Conservation (phyloP, 2,797 vertebrate genomes). For the Nyctibius grandis region DNA sequence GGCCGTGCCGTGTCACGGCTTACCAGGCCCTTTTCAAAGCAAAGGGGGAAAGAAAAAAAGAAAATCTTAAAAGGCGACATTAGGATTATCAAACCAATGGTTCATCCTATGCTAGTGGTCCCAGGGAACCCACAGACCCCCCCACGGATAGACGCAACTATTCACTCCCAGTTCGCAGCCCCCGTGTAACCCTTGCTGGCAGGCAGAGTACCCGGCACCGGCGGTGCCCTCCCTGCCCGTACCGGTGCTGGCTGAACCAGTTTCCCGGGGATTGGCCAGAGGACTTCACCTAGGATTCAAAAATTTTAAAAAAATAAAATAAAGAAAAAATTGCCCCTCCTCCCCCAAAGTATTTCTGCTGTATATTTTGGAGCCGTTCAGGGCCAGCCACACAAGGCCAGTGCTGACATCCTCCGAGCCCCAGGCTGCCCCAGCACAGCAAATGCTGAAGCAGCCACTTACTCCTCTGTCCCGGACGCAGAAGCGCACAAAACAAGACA, state of each 20-base stretch:
- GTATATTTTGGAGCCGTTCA: neutral
- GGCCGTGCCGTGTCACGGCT: neutral
- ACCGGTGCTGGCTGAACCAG: neutral
- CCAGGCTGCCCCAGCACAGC: neutral
- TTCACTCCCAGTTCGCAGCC: neutral
- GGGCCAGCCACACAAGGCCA: neutral
- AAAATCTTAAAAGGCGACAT: neutral
- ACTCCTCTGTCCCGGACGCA: fast-evolving
- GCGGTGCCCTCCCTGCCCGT: neutral
- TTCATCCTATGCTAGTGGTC: neutral
- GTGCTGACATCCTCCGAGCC: neutral
- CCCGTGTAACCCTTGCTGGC: neutral
- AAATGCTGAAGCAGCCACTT: neutral
- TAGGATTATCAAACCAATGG: neutral
- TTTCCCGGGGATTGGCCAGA: fast-evolving
- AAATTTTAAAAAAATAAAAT: neutral
- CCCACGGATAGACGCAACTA: fast-evolving
- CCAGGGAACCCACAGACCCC: neutral
- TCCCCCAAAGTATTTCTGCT: neutral
- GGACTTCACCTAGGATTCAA: neutral
- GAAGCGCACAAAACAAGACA: neutral
- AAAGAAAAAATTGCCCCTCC: neutral
- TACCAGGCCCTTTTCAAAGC: neutral
- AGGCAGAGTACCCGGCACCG: neutral
- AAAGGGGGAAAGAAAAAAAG: neutral